These are phyloP conservation scores for Macaria liturata DNA, from an alignment of 2,888 invertebrate genomes.

Conservation along the genomic window DNA sequence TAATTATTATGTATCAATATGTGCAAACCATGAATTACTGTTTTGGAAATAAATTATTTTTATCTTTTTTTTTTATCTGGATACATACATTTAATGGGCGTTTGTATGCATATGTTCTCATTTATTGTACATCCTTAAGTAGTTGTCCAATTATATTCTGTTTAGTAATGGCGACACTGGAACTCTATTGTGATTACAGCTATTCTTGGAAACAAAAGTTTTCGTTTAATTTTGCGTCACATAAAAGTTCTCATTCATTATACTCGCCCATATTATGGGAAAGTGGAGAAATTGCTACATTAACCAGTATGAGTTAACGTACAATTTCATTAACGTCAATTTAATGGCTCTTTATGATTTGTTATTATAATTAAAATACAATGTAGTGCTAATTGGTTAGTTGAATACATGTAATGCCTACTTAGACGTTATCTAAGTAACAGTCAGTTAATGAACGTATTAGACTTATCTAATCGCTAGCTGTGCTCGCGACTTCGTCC, in stretches of 20 bases:
- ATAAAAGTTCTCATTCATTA: not conserved
- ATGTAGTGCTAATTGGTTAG: conserved; percentile 3
- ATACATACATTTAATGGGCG: too few relatives aligned
- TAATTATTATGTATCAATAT: too few relatives aligned
- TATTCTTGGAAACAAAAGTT: conserved; percentile 9
- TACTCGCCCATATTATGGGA: too few relatives aligned
- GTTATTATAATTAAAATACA: not conserved
- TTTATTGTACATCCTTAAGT: conserved; percentile 2
- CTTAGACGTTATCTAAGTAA: not conserved
- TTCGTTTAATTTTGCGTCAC: conserved; percentile 13
- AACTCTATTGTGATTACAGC: conserved; percentile 3
- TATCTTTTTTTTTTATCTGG: too few relatives aligned
- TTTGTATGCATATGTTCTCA: not conserved
- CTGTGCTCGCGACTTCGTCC: too few relatives aligned
- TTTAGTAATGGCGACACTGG: not conserved
- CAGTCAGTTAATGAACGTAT: not conserved
- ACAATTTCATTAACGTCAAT: not conserved
- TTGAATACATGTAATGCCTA: not conserved
- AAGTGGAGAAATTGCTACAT: too few relatives aligned
- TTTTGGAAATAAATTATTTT: too few relatives aligned
- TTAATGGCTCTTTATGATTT: not conserved
- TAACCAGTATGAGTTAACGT: too few relatives aligned
- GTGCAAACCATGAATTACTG: too few relatives aligned
- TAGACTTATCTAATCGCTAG: too few relatives aligned
- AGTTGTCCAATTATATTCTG: conserved; percentile 10